Evolutionary conservation across 2,888 invertebrate genomes (phyloP), one percentile per base, ranked within the genome.

Genomic region (Spodoptera exigua): DNA sequence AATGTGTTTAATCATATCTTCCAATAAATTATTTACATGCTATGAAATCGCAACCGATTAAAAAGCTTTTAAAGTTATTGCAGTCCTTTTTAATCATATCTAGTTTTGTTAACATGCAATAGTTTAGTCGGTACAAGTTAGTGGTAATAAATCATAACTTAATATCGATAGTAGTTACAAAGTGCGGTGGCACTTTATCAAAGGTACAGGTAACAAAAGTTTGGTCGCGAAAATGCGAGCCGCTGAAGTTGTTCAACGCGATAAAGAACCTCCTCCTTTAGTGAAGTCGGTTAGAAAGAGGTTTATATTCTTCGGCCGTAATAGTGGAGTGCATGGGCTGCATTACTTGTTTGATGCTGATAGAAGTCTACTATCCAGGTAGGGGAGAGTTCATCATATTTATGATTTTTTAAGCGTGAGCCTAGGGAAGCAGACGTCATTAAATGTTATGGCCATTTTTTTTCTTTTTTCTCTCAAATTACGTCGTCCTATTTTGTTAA

Each of bases 281-380:
- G 27, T 27, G 7, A 27, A 27, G 7, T 27, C 27, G 27, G 49
- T 70, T 9, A 64, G 44, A 55, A 54, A 73, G n/a, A 79, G 84
- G 58, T 70, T 89, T 48, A 35, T 85, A 36, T 87, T 81, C 71
- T 88, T 91, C 52, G 89, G 88, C 7, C 76, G 79, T 27, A 88
- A 89, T 27, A 90, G 90, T 61, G 80, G 84, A 1, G 76, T 92
- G 14, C 96, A 96, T 76, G 96, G 96, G 3, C 87, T 95, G 32
- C 91, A 91, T 61, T 95, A 94, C 82, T 85, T 96, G 43, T 95
- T 95, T 40, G 92, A 94, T 63, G 84, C 87, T 44, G 89, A 90
- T 11, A 78, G 91, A 10, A 94, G 89, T 78, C 92, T 92, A 87
- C 82, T 92, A 0, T 94, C 94, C 79, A 94, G 95, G 95, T 95